phyloP scores from a whole-genome alignment of 2,797 vertebrate species.

The Darevskia mixta region DNA sequence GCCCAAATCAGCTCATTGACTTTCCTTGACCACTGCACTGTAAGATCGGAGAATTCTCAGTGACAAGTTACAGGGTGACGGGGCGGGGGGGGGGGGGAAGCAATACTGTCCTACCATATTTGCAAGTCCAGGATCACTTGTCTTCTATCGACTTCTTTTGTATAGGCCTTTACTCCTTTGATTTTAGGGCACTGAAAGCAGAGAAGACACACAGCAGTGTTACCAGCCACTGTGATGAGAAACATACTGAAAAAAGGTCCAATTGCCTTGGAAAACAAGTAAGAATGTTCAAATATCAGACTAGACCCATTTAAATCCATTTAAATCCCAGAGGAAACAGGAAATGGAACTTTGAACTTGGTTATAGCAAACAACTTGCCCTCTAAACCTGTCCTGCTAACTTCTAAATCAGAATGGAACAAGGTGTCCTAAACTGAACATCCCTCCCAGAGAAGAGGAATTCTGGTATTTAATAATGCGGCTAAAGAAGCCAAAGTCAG shows the following conservation, averaged over 20 bases:
- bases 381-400: not conserved
- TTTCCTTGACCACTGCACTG: constrained; percentile 27
- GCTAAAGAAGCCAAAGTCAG: not conserved
- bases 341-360: not conserved
- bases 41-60: constrained; percentile 10
- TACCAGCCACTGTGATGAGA: not conserved
- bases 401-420: not conserved
- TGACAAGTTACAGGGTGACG: not conserved
- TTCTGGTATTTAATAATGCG: not conserved
- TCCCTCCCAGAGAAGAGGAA: not conserved
- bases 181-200: constrained; percentile 88
- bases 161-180: constrained; percentile 89
- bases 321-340: not conserved
- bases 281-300: not conserved
- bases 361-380: not conserved
- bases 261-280: not conserved
- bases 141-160: constrained; percentile 86
- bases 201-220: constrained; percentile 18
- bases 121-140: constrained; percentile 92
- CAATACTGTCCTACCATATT: constrained; percentile 80
- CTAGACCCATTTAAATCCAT: not conserved
- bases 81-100: not conserved
- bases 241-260: not conserved
- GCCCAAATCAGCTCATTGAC: constrained; percentile 34
- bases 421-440: not conserved